These are phyloP conservation scores for Muscina levida DNA, from an alignment of 2,888 invertebrate species.

Conservation along the genomic window DNA sequence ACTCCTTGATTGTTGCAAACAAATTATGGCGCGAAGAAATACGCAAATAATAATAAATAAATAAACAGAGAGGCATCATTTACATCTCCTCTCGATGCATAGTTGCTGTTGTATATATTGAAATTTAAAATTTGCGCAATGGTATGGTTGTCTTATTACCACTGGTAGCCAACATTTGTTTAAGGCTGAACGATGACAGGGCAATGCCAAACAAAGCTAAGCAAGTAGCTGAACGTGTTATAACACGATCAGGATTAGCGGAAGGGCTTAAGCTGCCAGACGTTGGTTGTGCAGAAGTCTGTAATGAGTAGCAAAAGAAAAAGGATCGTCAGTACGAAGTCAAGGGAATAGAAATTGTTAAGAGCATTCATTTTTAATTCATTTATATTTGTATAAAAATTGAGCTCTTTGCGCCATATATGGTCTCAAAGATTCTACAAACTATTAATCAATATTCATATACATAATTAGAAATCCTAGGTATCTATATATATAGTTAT, in stretches of 20 bases:
- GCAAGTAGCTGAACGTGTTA: slow-evolving; percentile 82
- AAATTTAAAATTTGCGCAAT: slow-evolving; percentile 73
- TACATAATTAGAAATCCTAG: too few species aligned
- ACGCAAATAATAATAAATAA: slow-evolving; percentile 29
- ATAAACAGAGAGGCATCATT: slow-evolving; percentile 30
- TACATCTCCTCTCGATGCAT: neutral
- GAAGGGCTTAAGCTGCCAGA: slow-evolving; percentile 69
- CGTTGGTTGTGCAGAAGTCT: slow-evolving; percentile 50
- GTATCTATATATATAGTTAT: too few species aligned
- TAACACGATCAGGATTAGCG: slow-evolving; percentile 80
- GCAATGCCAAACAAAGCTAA: slow-evolving; percentile 83
- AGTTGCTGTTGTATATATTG: neutral
- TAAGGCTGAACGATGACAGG: slow-evolving; percentile 84
- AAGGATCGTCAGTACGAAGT: neutral
- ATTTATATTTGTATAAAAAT: too few species aligned
- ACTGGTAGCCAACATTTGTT: slow-evolving; percentile 82
- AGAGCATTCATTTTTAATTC: neutral
- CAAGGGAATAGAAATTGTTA: neutral
- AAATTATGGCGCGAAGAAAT: slow-evolving; percentile 35
- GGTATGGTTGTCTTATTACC: slow-evolving; percentile 67
- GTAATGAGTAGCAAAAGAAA: slow-evolving; percentile 36
- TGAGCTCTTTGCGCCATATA: too few species aligned
- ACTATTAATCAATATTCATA: too few species aligned
- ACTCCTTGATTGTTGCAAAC: slow-evolving; percentile 21
- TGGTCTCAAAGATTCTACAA: too few species aligned